These are phyloP conservation scores for Polyommatus iphigenia DNA, from an alignment of 2,888 invertebrate species.

Conservation along the genomic window DNA sequence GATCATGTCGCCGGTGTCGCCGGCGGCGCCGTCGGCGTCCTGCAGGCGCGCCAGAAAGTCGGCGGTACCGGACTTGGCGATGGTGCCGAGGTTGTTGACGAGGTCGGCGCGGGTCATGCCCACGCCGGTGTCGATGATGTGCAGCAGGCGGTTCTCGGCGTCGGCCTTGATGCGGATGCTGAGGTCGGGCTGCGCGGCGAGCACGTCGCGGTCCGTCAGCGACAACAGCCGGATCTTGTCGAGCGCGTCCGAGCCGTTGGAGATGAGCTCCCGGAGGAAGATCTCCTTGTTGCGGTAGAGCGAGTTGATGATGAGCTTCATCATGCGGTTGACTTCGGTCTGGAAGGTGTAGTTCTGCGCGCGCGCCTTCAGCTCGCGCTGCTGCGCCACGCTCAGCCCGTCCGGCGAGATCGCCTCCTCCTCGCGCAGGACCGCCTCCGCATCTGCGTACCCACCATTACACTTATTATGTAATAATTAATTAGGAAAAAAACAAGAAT, in stretches of 20 bases:
- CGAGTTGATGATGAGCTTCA: slow-evolving; percentile 99
- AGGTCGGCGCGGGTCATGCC: slow-evolving; percentile 98
- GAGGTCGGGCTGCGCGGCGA: slow-evolving; percentile 90
- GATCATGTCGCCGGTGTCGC: slow-evolving; percentile 97
- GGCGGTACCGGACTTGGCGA: slow-evolving; percentile 98
- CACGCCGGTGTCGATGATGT: slow-evolving; percentile 97
- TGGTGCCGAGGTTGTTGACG: slow-evolving; percentile 97
- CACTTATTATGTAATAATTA: neutral
- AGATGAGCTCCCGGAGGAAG: slow-evolving; percentile 98
- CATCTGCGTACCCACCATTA: slow-evolving; percentile 80
- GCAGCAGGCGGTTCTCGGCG: slow-evolving; percentile 93
- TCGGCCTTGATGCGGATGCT: slow-evolving; percentile 96
- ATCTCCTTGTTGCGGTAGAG: slow-evolving; percentile 99
- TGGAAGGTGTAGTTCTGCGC: slow-evolving; percentile 95
- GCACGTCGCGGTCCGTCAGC: slow-evolving; percentile 90
- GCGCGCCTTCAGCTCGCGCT: slow-evolving; percentile 93
- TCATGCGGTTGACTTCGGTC: slow-evolving; percentile 99
- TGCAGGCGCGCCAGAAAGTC: slow-evolving; percentile 97
- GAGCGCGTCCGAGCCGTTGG: slow-evolving; percentile 99
- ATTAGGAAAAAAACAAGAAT: no score
- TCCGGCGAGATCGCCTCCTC: slow-evolving; percentile 98
- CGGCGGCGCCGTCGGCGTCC: slow-evolving; percentile 65
- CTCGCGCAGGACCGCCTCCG: slow-evolving; percentile 93
- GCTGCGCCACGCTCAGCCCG: slow-evolving; percentile 95
- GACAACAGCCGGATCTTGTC: slow-evolving; percentile 98